A percentile compares a stretch with the other conserved stretches of the same genome.
Evolutionary conservation across 2,888 invertebrate genomes (phyloP).

Genomic region (Microctonus brassicae): DNA sequence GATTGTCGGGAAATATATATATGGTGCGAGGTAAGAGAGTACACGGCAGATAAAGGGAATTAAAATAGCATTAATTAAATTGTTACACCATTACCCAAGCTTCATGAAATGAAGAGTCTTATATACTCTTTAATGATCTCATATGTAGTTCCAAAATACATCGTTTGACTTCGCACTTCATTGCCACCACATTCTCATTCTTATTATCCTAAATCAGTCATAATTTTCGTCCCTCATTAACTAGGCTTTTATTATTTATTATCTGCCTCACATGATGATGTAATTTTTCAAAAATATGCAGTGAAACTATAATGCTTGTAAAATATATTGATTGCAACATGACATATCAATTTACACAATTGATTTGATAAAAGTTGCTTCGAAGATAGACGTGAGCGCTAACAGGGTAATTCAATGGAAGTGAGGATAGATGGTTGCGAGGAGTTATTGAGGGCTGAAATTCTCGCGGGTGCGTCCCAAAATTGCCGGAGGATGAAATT

Average conservation of each 20-base stretch:
- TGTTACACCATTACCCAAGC: conserved; percentile 22
- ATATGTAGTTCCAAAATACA: conserved; percentile 9
- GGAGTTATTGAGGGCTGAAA: conserved; percentile 5
- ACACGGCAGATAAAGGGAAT: too few relatives aligned
- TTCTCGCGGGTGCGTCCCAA: conserved; percentile 36
- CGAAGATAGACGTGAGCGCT: conserved; percentile 6
- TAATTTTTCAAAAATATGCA: conserved; percentile 1
- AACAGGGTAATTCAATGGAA: conserved; percentile 26
- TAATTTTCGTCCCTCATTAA: not conserved
- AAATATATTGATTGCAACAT: conserved; percentile 21
- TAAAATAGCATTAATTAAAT: conserved; percentile 21
- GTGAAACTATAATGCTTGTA: not conserved
- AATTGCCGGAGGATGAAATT: conserved; percentile 41
- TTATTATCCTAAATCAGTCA: not conserved
- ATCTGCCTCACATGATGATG: not conserved
- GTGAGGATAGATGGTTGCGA: not conserved
- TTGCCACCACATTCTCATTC: not conserved
- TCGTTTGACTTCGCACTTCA: not conserved
- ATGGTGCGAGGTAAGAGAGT: not conserved
- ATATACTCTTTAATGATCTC: conserved; percentile 31
- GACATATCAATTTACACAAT: conserved; percentile 24
- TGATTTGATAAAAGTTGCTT: conserved; percentile 33
- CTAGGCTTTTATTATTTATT: not conserved
- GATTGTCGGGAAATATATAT: not conserved
- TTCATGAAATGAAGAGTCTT: conserved; percentile 13